Conservation (phyloP, 1,140 invertebrate species). For the Drosophila melanogaster region Release_6_plus_ISO1_MT NT_037436.4:18667001-18667500, state of each 20-base stretch:
- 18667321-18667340: background rate
- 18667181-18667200: background rate
- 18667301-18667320: background rate
- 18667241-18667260: too few relatives aligned
- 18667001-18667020: conserved; percentile 17
- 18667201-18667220: too few relatives aligned
- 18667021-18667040: conserved; percentile 50
- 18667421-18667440: conserved; percentile 34
- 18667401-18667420: background rate
- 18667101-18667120: conserved; percentile 72
- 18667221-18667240: too few relatives aligned
- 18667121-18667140: conserved; percentile 50
- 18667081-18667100: conserved; percentile 72
- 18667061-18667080: conserved; percentile 61
- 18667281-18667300: background rate
- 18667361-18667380: background rate
- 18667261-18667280: background rate
- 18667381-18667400: conserved; percentile 2
- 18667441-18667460: conserved; percentile 62
- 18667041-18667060: conserved; percentile 31
- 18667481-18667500: conserved; percentile 76
- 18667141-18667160: conserved; percentile 66
- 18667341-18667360: background rate
- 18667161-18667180: conserved; percentile 33
- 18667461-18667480: conserved; percentile 71